These are phyloP conservation scores for Calvadosia cruxmelitensis DNA, from an alignment of 30 jellyfish, hydroid and myxozoan genomes.

Conservation along the genomic window DNA sequence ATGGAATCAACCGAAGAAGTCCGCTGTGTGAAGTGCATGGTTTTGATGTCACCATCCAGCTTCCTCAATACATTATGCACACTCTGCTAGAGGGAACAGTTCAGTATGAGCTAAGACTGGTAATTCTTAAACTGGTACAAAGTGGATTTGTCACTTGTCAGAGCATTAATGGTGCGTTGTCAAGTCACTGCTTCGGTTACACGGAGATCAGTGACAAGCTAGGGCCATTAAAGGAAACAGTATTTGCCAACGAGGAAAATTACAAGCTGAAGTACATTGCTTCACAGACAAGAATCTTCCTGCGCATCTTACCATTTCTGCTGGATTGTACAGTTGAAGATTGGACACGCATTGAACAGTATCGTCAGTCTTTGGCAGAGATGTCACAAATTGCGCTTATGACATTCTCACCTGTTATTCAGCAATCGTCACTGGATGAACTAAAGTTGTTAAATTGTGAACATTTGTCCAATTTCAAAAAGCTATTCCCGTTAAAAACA, in stretches of 20 bases:
- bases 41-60: slow-evolving; percentile 15
- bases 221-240: slow-evolving; percentile 32
- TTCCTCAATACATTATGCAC: slow-evolving; percentile 36
- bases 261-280: slow-evolving; percentile 29
- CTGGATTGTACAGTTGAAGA: slow-evolving; percentile 1
- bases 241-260: slow-evolving; percentile 23
- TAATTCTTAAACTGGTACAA: background rate
- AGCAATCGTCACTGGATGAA: background rate
- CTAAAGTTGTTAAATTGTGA: slow-evolving; percentile 9
- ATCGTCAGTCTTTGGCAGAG: slow-evolving; percentile 1
- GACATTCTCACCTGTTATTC: slow-evolving; percentile 23
- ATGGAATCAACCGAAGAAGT: slow-evolving; percentile 11
- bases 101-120: slow-evolving; percentile 9
- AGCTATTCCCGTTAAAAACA: slow-evolving; percentile 15
- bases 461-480: slow-evolving; percentile 9
- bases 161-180: slow-evolving; percentile 16
- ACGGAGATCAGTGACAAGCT: slow-evolving; percentile 23
- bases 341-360: too few species aligned
- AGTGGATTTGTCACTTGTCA: slow-evolving; percentile 1
- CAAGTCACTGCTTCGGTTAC: slow-evolving; percentile 20
- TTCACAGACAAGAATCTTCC: slow-evolving; percentile 24
- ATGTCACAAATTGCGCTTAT: slow-evolving; percentile 4
- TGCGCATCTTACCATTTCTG: slow-evolving; percentile 22
- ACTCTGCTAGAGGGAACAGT: slow-evolving; percentile 20
- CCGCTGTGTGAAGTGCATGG: slow-evolving; percentile 8